Percentiles rank a stretch among this genome's conserved stretches.
Conservation (phyloP, 2,113 vertebrate genomes). For the Atractosteus spatula region DNA sequence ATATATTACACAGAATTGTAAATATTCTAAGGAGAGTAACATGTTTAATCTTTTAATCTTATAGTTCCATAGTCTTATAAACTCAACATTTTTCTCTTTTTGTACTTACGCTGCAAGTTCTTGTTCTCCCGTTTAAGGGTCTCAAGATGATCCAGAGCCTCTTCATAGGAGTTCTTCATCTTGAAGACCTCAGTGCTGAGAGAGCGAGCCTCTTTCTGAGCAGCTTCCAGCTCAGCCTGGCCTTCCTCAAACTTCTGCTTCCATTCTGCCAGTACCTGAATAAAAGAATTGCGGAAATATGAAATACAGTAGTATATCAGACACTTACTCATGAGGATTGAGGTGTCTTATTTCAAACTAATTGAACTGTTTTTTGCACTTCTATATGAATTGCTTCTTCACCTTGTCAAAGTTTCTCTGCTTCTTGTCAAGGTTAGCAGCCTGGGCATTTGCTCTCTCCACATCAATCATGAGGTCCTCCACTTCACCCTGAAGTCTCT, state of each 20-base stretch:
- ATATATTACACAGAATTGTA: too few species aligned
- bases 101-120: constrained; percentile 62
- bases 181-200: constrained; percentile 70
- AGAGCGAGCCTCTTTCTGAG: constrained; percentile 64
- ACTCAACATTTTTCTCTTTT: too few species aligned
- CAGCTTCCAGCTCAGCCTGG: constrained; percentile 64
- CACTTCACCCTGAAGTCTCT: constrained; percentile 56
- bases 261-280: constrained; percentile 64
- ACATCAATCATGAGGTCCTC: constrained; percentile 66
- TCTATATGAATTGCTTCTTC: neutral
- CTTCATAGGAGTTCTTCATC: constrained; percentile 72
- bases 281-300: neutral
- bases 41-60: too few species aligned
- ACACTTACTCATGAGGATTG: too few species aligned
- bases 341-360: too few species aligned
- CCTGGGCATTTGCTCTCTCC: constrained; percentile 61
- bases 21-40: too few species aligned
- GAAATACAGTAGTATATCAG: neutral
- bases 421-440: constrained; percentile 58
- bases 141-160: constrained; percentile 71
- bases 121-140: constrained; percentile 72
- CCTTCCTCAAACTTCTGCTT: constrained; percentile 66
- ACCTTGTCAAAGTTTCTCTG: constrained; percentile 72
- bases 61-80: too few species aligned
- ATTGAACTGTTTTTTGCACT: too few species aligned